Base-by-base conservation (phyloP, 2,888 invertebrate genomes). In the Agrilus cyanescens region DNA sequence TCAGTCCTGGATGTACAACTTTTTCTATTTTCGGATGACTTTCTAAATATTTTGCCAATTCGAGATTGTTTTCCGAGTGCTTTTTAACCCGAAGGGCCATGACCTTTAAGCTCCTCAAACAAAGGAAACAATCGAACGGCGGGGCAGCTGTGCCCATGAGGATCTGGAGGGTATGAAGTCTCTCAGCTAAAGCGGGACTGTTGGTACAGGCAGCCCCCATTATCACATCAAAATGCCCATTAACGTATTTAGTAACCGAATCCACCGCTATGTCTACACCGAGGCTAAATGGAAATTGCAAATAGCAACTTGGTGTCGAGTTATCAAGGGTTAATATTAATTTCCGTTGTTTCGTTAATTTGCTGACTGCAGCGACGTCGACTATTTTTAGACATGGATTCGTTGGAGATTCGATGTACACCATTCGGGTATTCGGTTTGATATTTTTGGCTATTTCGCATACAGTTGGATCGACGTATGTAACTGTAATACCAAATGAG, bases 51-150 rank as follows among this genome's bases (percentile, higher is more conserved):
- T 78, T 73, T 0, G 90, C 95, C 29, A 95, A 76, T 3, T 72
- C 70, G 41, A 88, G 55, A 0, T 83, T 80, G 50, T 82, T 93
- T 49, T 75, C 75, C 68, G 81, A 82, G 62, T 95, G 93, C 51
- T 83, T 78, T 50, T 84, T 76, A 94, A 97, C 95, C 40, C 96
- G 73, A 18, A 96, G 56, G 4, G 86, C 82, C 18, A 97, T 70
- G 0, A 96, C 97, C 69, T 95, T 96, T 45, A 96, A 67, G 56
- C 95, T 89, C 47, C 90, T 77, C 60, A 87, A 89, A 0, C 94
- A 91, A 60, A 91, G 74, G 62, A 81, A 90, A 63, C 96, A 95
- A 65, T 97, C 97, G 61, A 94, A 91, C 0, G 97, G 93, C 0
- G 95, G 89, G 2, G 97, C 95, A 10, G 95, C 82, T 32, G 86